Percentiles rank a stretch among this genome's conserved stretches.
phyloP scores from a whole-genome alignment of 2,888 invertebrate genomes.

The Nematopogon swammerdamellus region DNA sequence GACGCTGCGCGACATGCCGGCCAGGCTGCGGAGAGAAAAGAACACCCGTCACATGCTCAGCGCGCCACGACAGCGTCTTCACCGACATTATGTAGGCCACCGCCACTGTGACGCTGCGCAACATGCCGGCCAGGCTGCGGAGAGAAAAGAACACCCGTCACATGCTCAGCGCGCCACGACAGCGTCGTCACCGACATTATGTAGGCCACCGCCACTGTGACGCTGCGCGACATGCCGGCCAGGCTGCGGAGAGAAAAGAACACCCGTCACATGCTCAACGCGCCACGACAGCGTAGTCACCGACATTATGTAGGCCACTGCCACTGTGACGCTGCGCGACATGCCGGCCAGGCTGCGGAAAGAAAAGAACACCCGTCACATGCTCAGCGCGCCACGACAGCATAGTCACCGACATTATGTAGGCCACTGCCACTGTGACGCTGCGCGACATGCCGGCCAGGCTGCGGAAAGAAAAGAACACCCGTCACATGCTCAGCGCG shows the following conservation, averaged over 20 bases:
- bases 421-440: constrained; percentile 93
- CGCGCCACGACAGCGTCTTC: constrained; percentile 86
- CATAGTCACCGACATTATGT: constrained; percentile 91
- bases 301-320: constrained; percentile 95
- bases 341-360: constrained; percentile 92
- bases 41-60: constrained; percentile 10
- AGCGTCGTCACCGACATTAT: constrained; percentile 92
- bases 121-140: constrained; percentile 93
- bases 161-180: constrained; percentile 77
- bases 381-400: constrained; percentile 85
- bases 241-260: constrained; percentile 72
- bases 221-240: constrained; percentile 96
- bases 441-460: constrained; percentile 96
- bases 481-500: constrained; percentile 53
- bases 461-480: constrained; percentile 60
- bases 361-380: constrained; percentile 12
- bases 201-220: constrained; percentile 94
- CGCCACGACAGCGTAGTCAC: constrained; percentile 88
- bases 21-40: constrained; percentile 81
- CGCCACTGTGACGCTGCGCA: constrained; percentile 92
- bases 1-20: constrained; percentile 95
- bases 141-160: constrained; percentile 14
- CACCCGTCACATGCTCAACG: constrained; percentile 28
- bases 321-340: constrained; percentile 94
- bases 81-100: constrained; percentile 97